These are phyloP conservation scores for Paradoxurus hermaphroditus DNA, from an alignment of 2,113 vertebrate genomes.

Conservation along the genomic window DNA sequence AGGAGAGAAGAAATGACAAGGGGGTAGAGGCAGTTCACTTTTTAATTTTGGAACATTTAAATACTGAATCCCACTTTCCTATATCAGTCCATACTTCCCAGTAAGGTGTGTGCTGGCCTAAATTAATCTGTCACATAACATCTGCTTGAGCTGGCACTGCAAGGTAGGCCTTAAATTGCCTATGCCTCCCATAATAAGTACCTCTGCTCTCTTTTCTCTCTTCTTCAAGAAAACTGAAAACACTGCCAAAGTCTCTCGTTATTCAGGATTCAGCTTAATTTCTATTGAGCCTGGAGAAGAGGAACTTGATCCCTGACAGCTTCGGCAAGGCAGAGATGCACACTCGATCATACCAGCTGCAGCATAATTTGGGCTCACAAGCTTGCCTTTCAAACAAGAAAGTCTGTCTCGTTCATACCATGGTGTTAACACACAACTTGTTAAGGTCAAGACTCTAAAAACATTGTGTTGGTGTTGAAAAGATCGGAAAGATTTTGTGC, in stretches of 20 bases:
- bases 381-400: background rate
- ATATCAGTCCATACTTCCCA: background rate
- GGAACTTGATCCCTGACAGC: background rate
- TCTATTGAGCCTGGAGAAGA: background rate
- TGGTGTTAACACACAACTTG: background rate
- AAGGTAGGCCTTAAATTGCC: background rate
- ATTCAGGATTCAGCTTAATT: background rate
- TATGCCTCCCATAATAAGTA: background rate
- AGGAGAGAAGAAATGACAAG: background rate
- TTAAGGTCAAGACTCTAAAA: background rate
- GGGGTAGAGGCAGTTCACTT: background rate
- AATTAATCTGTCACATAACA: background rate
- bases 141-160: background rate
- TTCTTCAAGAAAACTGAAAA: slow-evolving; percentile 32
- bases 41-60: slow-evolving; percentile 6
- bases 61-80: background rate
- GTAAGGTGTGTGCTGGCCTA: background rate
- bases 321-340: background rate
- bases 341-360: background rate
- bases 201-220: background rate
- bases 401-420: background rate
- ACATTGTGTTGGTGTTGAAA: background rate
- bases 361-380: background rate
- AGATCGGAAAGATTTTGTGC: background rate
- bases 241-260: background rate